Conservation (phyloP, 2,113 vertebrate species). For the Artemisiospiza belli region DNA sequence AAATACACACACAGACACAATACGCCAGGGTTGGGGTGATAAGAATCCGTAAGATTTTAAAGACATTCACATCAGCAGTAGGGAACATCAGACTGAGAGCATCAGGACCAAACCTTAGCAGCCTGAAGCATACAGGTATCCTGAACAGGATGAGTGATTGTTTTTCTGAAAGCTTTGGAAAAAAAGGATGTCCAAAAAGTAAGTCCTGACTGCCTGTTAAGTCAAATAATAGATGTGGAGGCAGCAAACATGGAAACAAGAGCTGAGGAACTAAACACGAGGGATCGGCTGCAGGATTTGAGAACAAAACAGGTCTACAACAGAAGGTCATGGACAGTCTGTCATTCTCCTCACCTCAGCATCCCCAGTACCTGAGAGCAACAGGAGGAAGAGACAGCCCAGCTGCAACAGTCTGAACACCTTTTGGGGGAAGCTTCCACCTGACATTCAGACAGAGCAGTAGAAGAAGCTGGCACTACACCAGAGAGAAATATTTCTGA, state of each 20-base stretch:
- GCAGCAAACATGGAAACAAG: background rate
- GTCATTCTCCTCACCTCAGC: accelerated
- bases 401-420: background rate
- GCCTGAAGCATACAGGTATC: background rate
- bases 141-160: background rate
- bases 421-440: background rate
- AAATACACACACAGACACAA: background rate
- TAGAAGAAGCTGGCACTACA: background rate
- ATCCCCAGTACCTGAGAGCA: background rate
- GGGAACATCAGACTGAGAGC: background rate
- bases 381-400: background rate
- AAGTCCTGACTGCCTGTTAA: background rate
- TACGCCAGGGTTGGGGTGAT: background rate
- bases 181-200: background rate
- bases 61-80: background rate
- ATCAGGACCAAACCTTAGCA: background rate
- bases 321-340: background rate
- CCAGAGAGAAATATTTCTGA: background rate
- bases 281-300: background rate
- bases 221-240: background rate
- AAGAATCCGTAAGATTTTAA: background rate
- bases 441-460: background rate
- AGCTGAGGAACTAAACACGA: background rate
- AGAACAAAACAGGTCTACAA: background rate
- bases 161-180: background rate